Evolutionary conservation across 1,140 invertebrate species (phyloP).

Genomic region (Hermetia illucens): DNA sequence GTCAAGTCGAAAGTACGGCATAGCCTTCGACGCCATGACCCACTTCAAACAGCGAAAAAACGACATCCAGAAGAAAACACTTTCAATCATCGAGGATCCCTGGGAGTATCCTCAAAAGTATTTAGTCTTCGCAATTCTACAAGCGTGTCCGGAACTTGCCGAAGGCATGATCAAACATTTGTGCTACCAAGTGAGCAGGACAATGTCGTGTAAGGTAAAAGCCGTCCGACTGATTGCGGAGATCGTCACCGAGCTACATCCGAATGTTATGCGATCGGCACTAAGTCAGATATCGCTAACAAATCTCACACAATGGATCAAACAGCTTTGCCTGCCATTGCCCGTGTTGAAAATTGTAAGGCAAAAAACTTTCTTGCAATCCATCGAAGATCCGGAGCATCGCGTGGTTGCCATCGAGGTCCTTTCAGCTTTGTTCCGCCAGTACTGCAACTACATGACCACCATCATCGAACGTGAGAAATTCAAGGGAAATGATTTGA

Average conservation of each 20-base stretch:
- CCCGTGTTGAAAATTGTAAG: slow-evolving; percentile 19
- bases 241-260: slow-evolving; percentile 19
- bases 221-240: slow-evolving; percentile 13
- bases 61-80: slow-evolving; percentile 17
- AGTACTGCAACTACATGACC: slow-evolving; percentile 23
- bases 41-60: slow-evolving; percentile 21
- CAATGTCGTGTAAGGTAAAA: slow-evolving; percentile 3
- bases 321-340: slow-evolving; percentile 20
- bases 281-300: slow-evolving; percentile 23
- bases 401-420: slow-evolving; percentile 13
- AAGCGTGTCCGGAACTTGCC: slow-evolving; percentile 55
- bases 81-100: slow-evolving; percentile 13
- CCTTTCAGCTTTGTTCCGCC: slow-evolving; percentile 22
- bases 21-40: slow-evolving; percentile 29
- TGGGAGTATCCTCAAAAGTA: slow-evolving; percentile 42
- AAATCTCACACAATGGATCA: slow-evolving; percentile 23
- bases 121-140: slow-evolving; percentile 47
- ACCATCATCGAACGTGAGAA: slow-evolving; percentile 16
- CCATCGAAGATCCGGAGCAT: slow-evolving; percentile 4
- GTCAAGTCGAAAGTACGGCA: slow-evolving; percentile 52
- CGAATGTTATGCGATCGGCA: slow-evolving; percentile 19
- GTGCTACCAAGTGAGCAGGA: slow-evolving; percentile 11
- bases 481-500: slow-evolving; percentile 19
- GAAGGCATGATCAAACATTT: slow-evolving; percentile 39
- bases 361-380: slow-evolving; percentile 9